phyloP scores from a whole-genome alignment of 2,888 invertebrate species.

The Spisula solida region DNA sequence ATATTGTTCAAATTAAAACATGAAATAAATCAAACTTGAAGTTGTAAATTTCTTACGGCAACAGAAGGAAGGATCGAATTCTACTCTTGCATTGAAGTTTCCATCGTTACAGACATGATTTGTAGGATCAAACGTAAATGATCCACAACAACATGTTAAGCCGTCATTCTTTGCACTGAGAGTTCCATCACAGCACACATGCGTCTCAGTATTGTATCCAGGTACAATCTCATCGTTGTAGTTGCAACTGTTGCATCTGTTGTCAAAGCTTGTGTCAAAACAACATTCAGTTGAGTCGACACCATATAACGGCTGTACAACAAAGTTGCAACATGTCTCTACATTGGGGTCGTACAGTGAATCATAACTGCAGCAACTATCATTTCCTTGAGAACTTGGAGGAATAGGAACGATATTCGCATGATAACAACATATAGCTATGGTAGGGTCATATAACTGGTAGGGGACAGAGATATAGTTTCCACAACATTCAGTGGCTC shows the following conservation, averaged over 20 bases:
- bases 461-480: neutral
- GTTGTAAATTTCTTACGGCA: constrained; percentile 38
- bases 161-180: neutral
- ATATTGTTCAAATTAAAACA: too few species aligned
- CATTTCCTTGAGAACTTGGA: neutral
- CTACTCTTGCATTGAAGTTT: neutral
- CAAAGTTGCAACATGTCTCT: constrained; percentile 45
- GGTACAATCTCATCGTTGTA: neutral
- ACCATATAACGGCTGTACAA: constrained; percentile 27
- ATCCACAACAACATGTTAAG: constrained; percentile 49
- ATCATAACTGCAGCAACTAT: constrained; percentile 42
- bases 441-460: constrained; percentile 18
- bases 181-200: constrained; percentile 47
- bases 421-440: constrained; percentile 32
- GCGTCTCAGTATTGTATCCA: constrained; percentile 27
- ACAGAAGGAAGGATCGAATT: constrained; percentile 33
- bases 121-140: constrained; percentile 32
- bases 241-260: constrained; percentile 22
- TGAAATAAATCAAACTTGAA: neutral
- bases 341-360: constrained; percentile 19
- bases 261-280: constrained; percentile 29
- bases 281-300: constrained; percentile 31
- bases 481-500: constrained; percentile 30
- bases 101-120: constrained; percentile 33
- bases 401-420: constrained; percentile 11